A percentile compares a stretch with the other conserved stretches of the same genome.
These are phyloP conservation scores for Phoenoteleia sp. DNA, from an alignment of 2,888 invertebrate genomes.

Conservation along the genomic window DNA sequence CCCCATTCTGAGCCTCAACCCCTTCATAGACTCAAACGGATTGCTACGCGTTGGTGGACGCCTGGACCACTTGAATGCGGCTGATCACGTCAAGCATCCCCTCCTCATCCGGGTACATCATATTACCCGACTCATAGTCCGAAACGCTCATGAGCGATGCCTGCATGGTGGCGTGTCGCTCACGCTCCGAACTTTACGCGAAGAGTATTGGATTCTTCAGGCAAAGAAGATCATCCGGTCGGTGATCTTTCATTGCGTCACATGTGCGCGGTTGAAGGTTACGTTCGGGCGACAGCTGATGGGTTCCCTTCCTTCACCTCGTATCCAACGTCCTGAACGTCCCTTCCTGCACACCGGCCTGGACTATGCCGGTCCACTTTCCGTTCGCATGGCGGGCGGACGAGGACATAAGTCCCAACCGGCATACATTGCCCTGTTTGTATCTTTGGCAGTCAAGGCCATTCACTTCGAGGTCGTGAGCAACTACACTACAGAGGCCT, in stretches of 20 bases:
- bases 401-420: neutral
- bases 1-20: neutral
- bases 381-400: neutral
- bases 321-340: neutral
- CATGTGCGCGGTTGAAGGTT: neutral
- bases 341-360: neutral
- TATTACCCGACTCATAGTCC: neutral
- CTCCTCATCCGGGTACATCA: neutral
- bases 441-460: neutral
- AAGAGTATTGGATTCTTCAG: constrained; percentile 19
- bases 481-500: neutral
- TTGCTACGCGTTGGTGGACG: constrained; percentile 7
- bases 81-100: neutral
- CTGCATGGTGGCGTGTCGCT: constrained; percentile 18
- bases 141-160: neutral
- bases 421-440: neutral
- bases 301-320: neutral
- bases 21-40: neutral
- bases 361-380: constrained; percentile 16
- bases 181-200: constrained; percentile 15
- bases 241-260: constrained; percentile 6
- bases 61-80: neutral
- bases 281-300: neutral
- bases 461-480: too few relatives aligned
- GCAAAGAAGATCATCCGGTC: neutral